Percentiles rank a stretch among this genome's conserved stretches.
Evolutionary conservation across 2,888 invertebrate genomes (phyloP).

Genomic region (Caenorhabditis afra): DNA sequence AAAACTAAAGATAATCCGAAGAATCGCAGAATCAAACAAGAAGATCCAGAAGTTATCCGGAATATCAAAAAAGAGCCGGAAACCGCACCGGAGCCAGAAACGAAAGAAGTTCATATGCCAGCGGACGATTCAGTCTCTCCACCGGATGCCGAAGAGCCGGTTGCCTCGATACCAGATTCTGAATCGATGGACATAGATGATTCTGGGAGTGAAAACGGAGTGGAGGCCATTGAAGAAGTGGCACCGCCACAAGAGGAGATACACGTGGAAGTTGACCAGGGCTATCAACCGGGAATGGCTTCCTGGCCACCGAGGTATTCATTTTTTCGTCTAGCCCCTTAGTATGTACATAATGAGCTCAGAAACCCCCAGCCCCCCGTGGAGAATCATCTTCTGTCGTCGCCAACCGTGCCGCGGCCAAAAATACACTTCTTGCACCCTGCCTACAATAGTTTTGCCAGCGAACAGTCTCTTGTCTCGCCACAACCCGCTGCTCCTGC

Average conservation of each 20-base stretch:
- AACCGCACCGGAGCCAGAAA: neutral
- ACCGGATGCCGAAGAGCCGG: neutral
- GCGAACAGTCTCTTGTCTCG: slow-evolving; percentile 5
- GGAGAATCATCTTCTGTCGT: neutral
- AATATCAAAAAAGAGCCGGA: too few relatives aligned
- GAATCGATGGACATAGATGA: slow-evolving; percentile 49
- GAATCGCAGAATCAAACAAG: neutral
- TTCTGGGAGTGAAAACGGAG: slow-evolving; percentile 31
- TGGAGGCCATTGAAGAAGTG: neutral
- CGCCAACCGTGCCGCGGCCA: slow-evolving; percentile 10
- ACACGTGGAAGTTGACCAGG: slow-evolving; percentile 23
- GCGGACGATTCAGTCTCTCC: neutral
- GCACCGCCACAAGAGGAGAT: slow-evolving; percentile 4
- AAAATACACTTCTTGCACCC: slow-evolving; percentile 44
- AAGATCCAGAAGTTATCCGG: neutral
- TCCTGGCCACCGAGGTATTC: slow-evolving; percentile 8
- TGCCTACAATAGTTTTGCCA: slow-evolving; percentile 29
- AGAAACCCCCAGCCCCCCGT: too few relatives aligned
- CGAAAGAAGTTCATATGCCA: too few relatives aligned
- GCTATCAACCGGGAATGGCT: neutral
- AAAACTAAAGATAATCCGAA: neutral
- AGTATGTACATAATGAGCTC: too few relatives aligned
- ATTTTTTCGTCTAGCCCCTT: too few relatives aligned
- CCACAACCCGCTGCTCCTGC: slow-evolving; percentile 19
- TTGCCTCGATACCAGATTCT: slow-evolving; percentile 1